Conservation (phyloP, 2,888 invertebrate species). For the Xestia xanthographa region DNA sequence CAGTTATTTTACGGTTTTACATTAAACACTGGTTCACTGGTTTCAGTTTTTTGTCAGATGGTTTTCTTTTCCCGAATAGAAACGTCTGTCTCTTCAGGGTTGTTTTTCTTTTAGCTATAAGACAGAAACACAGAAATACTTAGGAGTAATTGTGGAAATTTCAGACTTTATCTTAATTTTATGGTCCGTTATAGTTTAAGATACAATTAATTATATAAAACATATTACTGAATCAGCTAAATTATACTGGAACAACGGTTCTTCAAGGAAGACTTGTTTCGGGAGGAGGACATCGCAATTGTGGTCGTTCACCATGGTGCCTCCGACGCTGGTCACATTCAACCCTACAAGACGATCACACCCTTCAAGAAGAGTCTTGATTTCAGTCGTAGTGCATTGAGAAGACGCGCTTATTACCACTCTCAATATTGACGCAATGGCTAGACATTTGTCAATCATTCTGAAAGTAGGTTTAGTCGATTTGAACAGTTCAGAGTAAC, state of each 20-base stretch:
- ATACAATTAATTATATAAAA: not conserved
- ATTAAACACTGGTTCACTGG: not conserved
- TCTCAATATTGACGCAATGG: slow-evolving; percentile 57
- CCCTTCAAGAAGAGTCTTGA: slow-evolving; percentile 84
- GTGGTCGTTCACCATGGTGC: slow-evolving; percentile 86
- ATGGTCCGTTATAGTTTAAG: not conserved
- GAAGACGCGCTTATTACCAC: slow-evolving; percentile 62
- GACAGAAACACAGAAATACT: not conserved
- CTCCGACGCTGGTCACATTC: slow-evolving; percentile 85
- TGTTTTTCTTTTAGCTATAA: not conserved
- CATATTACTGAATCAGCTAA: slow-evolving; percentile 81
- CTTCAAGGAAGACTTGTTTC: slow-evolving; percentile 86
- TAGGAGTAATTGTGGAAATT: not conserved
- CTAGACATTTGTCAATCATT: slow-evolving; percentile 41
- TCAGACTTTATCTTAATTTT: not conserved
- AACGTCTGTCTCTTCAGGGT: not conserved
- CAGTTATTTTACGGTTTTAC: not conserved
- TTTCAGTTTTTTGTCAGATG: not conserved
- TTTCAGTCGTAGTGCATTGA: slow-evolving; percentile 80
- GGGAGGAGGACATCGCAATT: slow-evolving; percentile 87
- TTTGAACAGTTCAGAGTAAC: slow-evolving; percentile 29
- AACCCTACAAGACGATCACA: slow-evolving; percentile 83
- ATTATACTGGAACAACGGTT: slow-evolving; percentile 84
- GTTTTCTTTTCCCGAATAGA: not conserved
- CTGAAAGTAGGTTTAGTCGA: slow-evolving; percentile 5